A percentile compares a stretch with the other conserved stretches of the same genome.
Evolutionary conservation across 2,113 vertebrate genomes (phyloP).

Genomic region (Barnardius zonarius): DNA sequence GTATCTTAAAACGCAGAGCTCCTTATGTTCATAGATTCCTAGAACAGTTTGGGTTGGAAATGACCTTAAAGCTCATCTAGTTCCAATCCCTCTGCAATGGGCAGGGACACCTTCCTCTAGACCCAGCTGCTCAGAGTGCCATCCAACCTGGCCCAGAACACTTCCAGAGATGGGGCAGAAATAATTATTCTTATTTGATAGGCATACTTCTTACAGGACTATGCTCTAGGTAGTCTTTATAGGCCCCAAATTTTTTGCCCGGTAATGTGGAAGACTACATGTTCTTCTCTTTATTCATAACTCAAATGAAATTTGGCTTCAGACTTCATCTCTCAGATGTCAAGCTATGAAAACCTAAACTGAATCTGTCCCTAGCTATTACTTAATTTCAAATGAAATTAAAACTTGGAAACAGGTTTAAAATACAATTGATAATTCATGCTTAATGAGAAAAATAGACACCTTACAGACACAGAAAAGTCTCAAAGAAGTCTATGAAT

Average conservation of each 20-base stretch:
- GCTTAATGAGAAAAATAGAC: not conserved
- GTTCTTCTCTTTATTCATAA: not conserved
- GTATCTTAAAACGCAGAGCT: not conserved
- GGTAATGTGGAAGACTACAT: not conserved
- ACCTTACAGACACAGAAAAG: not conserved
- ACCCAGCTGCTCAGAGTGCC: not conserved
- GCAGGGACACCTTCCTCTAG: not conserved
- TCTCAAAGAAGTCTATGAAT: not conserved
- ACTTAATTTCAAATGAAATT: not conserved
- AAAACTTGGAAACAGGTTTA: not conserved
- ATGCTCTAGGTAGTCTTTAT: not conserved
- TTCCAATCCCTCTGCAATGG: not conserved
- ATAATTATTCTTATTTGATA: not conserved
- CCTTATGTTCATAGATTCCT: not conserved
- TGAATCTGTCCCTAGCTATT: not conserved
- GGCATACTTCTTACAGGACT: not conserved
- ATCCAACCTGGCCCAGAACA: not conserved
- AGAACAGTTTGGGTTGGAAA: not conserved
- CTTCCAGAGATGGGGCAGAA: not conserved
- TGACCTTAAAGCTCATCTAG: not conserved
- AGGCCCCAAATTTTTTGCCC: not conserved
- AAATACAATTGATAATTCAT: not conserved
- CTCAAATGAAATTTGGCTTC: not conserved
- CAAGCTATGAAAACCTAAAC: not conserved
- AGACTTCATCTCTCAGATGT: not conserved